Evolutionary conservation across 2,888 invertebrate species (phyloP).

Genomic region (Saturnia japonica): DNA sequence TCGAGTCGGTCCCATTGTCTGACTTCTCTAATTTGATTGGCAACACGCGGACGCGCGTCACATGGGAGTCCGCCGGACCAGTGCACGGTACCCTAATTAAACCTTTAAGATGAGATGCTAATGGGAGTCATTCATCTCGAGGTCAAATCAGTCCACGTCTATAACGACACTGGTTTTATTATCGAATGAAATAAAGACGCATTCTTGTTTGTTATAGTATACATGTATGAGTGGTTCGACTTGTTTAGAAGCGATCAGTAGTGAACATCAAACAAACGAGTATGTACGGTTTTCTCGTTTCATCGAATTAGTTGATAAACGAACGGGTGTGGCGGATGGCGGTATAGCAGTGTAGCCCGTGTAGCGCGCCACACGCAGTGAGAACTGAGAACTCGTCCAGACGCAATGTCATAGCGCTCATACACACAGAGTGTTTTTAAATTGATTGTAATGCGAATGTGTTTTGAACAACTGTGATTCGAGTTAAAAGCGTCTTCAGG

Average conservation of each 20-base stretch:
- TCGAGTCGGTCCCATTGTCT: slow-evolving; percentile 72
- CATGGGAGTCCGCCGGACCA: slow-evolving; percentile 66
- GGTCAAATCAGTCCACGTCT: slow-evolving; percentile 52
- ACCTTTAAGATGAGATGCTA: slow-evolving; percentile 63
- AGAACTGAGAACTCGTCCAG: slow-evolving; percentile 54
- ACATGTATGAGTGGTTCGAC: slow-evolving; percentile 38
- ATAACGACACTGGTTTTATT: slow-evolving; percentile 37
- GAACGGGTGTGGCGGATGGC: slow-evolving; percentile 27
- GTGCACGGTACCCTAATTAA: slow-evolving; percentile 72
- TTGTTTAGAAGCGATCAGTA: slow-evolving; percentile 60
- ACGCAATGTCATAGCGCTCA: slow-evolving; percentile 64
- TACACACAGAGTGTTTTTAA: slow-evolving; percentile 65
- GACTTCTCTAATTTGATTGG: slow-evolving; percentile 76
- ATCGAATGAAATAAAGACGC: slow-evolving; percentile 50
- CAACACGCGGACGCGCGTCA: slow-evolving; percentile 62
- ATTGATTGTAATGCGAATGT: slow-evolving; percentile 78
- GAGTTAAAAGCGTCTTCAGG: slow-evolving; percentile 65
- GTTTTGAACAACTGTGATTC: slow-evolving; percentile 71
- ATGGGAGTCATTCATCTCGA: slow-evolving; percentile 65
- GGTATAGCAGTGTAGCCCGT: slow-evolving; percentile 14
- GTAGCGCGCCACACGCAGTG: slow-evolving; percentile 67
- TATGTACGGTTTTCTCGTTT: slow-evolving; percentile 53
- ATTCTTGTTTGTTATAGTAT: slow-evolving; percentile 41
- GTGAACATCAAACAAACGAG: slow-evolving; percentile 51
- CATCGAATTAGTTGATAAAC: slow-evolving; percentile 62